Base-by-base conservation (phyloP, 2,888 invertebrate species). In the Protodeltote pygarga region DNA sequence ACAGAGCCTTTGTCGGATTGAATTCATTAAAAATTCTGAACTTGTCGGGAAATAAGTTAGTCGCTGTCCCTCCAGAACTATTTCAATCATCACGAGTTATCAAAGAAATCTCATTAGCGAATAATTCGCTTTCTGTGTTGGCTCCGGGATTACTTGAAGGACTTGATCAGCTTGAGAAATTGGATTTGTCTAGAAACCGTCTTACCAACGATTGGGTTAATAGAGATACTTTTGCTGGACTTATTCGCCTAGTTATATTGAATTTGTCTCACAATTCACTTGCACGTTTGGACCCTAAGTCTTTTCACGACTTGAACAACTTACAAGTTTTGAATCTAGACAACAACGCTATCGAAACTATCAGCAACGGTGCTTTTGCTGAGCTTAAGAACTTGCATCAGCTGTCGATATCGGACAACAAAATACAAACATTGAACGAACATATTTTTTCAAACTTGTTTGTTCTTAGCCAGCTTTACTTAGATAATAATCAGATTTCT, bases 41-140 rank as follows among this genome's bases (percentile, higher is more conserved):
- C 88, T 89, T 97, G 79, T 96, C 96, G 6, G 95, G 95, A 79
- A 97, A 97, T 90, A 94, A 94, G 76, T 92, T 97, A 74, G 94
- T 95, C 34, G 95, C 95, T 28, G 93, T 97, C 66, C 97, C 97
- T 34, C 95, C 96, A 11, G 95, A 96, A 84, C 84, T 97, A 69
- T 96, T 97, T 84, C 93, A 95, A 80, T 94, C 94, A 61, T 95
- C 95, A 28, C 92, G 94, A 68, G 94, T 95, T 73, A 89, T 97
- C 63, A 93, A 93, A 67, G 94, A 95, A 82, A 92, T 97, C 69
- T 94, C 95, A 78, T 93, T 96, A 71, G 94, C 95, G 67, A 96
- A 96, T 85, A 97, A 97, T 85, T 95, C 96, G n/a, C 88, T 97
- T 54, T 93, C 95, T 57, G 95, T 95, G 21, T 87, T 97, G 49